Evolutionary conservation across 2,113 vertebrate genomes (phyloP).

Genomic region (Saguinus midas): DNA sequence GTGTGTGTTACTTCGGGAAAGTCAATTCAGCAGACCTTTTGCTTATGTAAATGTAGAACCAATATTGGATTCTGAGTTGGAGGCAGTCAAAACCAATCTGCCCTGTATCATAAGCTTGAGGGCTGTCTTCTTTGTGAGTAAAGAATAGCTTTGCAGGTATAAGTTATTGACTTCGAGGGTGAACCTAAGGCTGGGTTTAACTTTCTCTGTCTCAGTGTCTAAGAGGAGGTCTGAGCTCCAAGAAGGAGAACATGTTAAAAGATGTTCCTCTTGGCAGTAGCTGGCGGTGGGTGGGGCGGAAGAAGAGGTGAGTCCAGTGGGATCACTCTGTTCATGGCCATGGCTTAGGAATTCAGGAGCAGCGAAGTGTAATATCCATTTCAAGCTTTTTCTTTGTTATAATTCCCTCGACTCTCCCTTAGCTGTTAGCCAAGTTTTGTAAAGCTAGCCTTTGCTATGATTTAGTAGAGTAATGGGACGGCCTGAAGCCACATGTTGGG

Average conservation of each 20-base stretch:
- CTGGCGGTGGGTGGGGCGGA: accelerated
- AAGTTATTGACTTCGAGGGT: neutral
- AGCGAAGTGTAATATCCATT: neutral
- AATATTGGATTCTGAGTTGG: neutral
- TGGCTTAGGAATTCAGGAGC: neutral
- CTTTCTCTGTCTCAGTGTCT: neutral
- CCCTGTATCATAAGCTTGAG: neutral
- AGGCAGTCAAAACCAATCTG: neutral
- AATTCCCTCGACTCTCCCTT: neutral
- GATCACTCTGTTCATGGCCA: neutral
- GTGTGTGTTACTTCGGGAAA: neutral
- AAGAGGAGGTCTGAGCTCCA: neutral
- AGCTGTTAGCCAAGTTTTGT: neutral
- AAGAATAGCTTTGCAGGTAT: neutral
- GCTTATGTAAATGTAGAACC: neutral
- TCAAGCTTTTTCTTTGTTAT: neutral
- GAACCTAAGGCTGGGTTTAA: neutral
- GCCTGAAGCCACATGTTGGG: too few species aligned
- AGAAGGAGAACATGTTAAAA: neutral
- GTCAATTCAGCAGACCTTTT: neutral
- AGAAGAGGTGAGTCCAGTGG: neutral
- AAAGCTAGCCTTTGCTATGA: neutral
- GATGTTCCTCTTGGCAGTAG: neutral
- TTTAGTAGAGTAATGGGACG: neutral
- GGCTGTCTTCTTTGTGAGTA: neutral